Evolutionary conservation across 2,113 vertebrate genomes (phyloP).

Genomic region (Engraulis encrasicolus): DNA sequence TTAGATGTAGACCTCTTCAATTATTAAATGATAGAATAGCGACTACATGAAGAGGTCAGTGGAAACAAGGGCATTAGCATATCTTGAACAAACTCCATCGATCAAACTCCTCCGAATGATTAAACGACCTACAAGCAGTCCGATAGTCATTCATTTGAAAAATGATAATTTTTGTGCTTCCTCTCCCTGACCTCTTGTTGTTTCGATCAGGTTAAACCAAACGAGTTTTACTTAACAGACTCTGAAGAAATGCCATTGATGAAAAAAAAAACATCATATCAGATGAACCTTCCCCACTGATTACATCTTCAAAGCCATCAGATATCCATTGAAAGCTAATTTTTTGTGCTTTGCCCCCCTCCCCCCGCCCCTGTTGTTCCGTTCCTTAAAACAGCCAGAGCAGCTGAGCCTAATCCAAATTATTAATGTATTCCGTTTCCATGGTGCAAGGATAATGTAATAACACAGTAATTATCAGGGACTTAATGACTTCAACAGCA

Average conservation of each 20-base stretch:
- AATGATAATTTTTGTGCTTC: no score
- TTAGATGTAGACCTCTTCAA: not conserved
- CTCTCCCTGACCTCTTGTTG: not conserved
- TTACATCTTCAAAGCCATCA: no score
- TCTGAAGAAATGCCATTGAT: no score
- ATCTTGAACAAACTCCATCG: conserved; percentile 3
- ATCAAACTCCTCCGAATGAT: not conserved
- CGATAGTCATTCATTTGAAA: no score
- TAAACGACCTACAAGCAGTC: not conserved
- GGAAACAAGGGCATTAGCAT: not conserved
- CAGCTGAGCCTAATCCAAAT: not conserved
- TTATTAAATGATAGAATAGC: not conserved
- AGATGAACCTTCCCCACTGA: no score
- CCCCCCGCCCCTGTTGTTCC: no score
- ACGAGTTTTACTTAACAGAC: no score
- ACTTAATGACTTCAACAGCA: not conserved
- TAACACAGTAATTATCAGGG: not conserved
- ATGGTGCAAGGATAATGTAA: not conserved
- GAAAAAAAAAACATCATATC: no score
- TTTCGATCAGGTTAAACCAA: no score
- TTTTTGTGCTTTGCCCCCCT: no score
- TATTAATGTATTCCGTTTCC: not conserved
- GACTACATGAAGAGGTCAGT: not conserved
- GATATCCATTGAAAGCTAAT: no score
- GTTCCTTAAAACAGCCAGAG: not conserved